Evolutionary conservation across 2,888 invertebrate species (phyloP), one percentile per base, ranked within the genome.

Genomic region (Mythimna pallens): DNA sequence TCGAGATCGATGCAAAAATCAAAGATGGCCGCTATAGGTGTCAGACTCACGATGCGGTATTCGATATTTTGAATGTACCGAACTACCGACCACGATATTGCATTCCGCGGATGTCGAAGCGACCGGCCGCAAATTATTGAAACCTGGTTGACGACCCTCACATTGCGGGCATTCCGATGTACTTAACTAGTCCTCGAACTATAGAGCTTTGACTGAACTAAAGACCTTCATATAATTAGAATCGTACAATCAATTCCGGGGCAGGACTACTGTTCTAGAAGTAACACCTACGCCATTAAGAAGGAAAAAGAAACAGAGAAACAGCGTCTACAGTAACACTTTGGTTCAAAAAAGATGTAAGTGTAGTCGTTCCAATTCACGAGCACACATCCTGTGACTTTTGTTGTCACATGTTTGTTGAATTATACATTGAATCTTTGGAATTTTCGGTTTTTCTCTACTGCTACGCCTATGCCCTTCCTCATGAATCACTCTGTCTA

Each of bases 71-170:
- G 80, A 80, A 82, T 78, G 70, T 76, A 67, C 50, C 71, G 50
- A 63, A 77, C 57, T 55, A 50, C 72, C 43, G 62, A 69, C 58
- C 74, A 58, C 68, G 65, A 79, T 84, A 85, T 85, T 85, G 77
- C 80, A 85, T 85, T 84, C 84, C 78, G 62, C 58, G 70, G 65
- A 82, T 76, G 70, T 70, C 71, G 76, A 65, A 54, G 61, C 75
- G 72, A 66, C 52, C 73, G 62, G 69, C 75, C 83, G 76, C 81
- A 82, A 81, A 84, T 78, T 75, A 85, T 84, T 82, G 84, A 81
- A 79, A 84, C 78, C 81, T 80, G 70, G 76, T 74, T 76, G 71
- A 79, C 71, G 67, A 70, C 50, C 74, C 67, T 59, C 43, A 63
- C 84, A 82, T 85, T 68, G 67, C 73, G 36, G 50, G 55, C 69